Percentiles rank a stretch among this genome's conserved stretches.
Evolutionary conservation across 2,113 vertebrate species (phyloP).

Genomic region (Dicerorhinus sumatrensis): DNA sequence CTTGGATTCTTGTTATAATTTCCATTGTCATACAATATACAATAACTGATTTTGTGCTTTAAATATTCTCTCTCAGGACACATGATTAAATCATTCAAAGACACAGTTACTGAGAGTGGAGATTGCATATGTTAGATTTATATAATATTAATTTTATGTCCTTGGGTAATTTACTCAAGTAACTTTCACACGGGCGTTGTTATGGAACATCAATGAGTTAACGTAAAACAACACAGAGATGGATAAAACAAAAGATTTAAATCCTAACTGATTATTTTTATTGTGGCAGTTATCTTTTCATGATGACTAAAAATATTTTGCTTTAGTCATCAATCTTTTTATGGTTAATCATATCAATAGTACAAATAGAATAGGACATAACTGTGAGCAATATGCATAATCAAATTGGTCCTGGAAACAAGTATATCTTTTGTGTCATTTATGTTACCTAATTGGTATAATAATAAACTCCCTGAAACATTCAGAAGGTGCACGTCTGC

Average conservation of each 20-base stretch:
- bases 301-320: not conserved
- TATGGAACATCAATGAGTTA: not conserved
- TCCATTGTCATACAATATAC: not conserved
- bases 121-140: not conserved
- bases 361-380: not conserved
- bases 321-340: not conserved
- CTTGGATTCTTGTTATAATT: not conserved
- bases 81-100: not conserved
- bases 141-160: not conserved
- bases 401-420: not conserved
- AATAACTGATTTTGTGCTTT: not conserved
- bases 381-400: not conserved
- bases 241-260: not conserved
- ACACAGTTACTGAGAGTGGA: not conserved
- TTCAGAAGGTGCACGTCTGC: not conserved
- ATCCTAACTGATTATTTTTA: not conserved
- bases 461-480: not conserved
- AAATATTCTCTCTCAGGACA: not conserved
- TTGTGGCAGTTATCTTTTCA: not conserved
- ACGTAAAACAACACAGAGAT: not conserved
- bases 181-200: not conserved
- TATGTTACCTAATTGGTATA: no score
- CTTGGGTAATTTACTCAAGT: not conserved
- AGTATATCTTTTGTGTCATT: not conserved
- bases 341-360: not conserved